These are phyloP conservation scores for Acromyrmex charruanus DNA, from an alignment of 1,140 invertebrate species.

Conservation along the genomic window DNA sequence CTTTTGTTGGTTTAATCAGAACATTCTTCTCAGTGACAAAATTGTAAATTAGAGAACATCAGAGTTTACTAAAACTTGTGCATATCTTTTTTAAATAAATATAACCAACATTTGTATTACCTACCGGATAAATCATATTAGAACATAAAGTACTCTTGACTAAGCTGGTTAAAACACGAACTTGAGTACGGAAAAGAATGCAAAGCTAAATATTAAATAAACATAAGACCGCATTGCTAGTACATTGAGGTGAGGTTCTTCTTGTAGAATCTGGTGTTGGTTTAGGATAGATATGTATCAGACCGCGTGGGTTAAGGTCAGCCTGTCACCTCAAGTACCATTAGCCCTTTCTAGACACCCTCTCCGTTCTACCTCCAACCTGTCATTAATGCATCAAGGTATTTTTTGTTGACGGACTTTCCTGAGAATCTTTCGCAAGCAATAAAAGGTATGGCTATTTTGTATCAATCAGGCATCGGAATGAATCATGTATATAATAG, in stretches of 20 bases:
- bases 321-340: conserved; percentile 85
- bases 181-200: conserved; percentile 72
- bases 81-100: background rate
- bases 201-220: conserved; percentile 78
- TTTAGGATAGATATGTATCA: conserved; percentile 87
- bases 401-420: conserved; percentile 65
- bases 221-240: conserved; percentile 61
- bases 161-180: conserved; percentile 50
- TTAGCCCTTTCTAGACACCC: conserved; percentile 83
- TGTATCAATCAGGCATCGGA: conserved; percentile 26
- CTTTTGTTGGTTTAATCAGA: too few species aligned
- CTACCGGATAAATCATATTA: conserved; percentile 12
- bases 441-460: conserved; percentile 21
- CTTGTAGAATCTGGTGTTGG: conserved; percentile 78
- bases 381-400: conserved; percentile 81
- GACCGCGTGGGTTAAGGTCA: conserved; percentile 80
- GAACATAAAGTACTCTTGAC: conserved; percentile 31
- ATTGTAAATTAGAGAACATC: conserved; percentile 4
- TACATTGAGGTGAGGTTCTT: conserved; percentile 54
- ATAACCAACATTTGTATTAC: conserved; percentile 19
- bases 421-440: conserved; percentile 68
- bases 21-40: too few species aligned
- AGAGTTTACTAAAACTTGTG: background rate
- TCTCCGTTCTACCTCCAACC: conserved; percentile 78
- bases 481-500: background rate